Percentiles rank a stretch among this genome's conserved stretches.
Evolutionary conservation across 2,797 vertebrate genomes (phyloP).

Genomic region (Poliocrania exsul): DNA sequence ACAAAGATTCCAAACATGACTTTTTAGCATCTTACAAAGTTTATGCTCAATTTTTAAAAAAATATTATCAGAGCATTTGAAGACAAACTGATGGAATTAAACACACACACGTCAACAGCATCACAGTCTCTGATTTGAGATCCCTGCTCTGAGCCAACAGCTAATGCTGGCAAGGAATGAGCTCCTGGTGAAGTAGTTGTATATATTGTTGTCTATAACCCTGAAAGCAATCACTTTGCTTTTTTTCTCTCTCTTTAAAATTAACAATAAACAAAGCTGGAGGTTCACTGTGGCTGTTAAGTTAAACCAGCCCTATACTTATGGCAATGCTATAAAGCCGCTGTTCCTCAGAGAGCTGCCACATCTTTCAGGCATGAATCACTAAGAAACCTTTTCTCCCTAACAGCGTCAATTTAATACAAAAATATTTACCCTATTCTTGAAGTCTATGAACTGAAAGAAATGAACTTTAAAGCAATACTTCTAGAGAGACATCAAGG

Average conservation of each 20-base stretch:
- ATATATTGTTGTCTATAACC: background rate
- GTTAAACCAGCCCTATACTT: conserved; percentile 21
- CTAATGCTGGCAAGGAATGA: background rate
- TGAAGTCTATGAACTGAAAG: conserved; percentile 57
- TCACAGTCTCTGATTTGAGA: background rate
- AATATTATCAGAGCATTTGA: background rate
- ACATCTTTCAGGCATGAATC: conserved; percentile 53
- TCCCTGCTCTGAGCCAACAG: background rate
- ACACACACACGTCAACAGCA: background rate
- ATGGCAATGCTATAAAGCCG: background rate
- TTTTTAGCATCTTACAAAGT: background rate
- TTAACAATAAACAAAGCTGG: background rate
- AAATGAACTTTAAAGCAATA: conserved; percentile 69
- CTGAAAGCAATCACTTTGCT: background rate
- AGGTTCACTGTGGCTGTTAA: background rate
- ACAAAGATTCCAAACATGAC: background rate
- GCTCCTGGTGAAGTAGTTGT: background rate
- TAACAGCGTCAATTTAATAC: conserved; percentile 49
- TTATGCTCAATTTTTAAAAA: background rate
- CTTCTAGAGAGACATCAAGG: conserved; percentile 49
- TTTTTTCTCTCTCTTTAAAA: background rate
- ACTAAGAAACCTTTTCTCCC: conserved; percentile 19
- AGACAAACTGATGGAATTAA: background rate
- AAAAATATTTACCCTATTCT: conserved; percentile 71
- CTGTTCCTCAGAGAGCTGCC: background rate